Base-by-base conservation (phyloP, 2,888 invertebrate species). In the Tipula unca region DNA sequence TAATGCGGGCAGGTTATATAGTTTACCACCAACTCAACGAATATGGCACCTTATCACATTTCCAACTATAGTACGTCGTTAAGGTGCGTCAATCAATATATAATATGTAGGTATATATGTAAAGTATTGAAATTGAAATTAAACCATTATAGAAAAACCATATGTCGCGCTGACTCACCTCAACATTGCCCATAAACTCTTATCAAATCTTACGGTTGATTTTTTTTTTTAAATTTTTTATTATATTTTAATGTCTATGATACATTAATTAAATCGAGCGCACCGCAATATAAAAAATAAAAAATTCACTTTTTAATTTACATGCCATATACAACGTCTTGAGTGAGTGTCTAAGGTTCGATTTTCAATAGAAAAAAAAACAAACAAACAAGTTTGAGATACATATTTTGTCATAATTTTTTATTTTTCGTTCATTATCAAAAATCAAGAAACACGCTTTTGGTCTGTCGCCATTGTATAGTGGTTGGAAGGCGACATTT, bases 401-500 rank as follows among this genome's bases (percentile, higher is more conserved):
- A 69, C 69, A 69, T 69, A 69, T 69, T 69, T 20, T 69, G 69
- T 69, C 69, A 69, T 69, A 69, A 69, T 69, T 69, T 69, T 54
- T 54, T 54, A 20, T 54, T 69, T 69, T 69, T 69, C 10, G 69
- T 69, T 69, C 69, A 69, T 69, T 69, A 69, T 69, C 69, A 69
- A 69, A 20, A 69, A 69, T 69, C 69, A 69, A 69, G 69, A 69
- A 69, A 69, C 69, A 69, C 69, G 25, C 69, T 69, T 69, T 69
- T 69, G 69, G 69, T 8, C 69, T 69, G 69, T 69, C 69, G 69
- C 69, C 69, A 69, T 69, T 69, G 69, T 69, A 69, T 69, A 69
- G 69, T 69, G 69, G 69, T 69, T 69, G 69, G 69, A 69, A 69
- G 69, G 69, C 69, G 69, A 69, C 69, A 69, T 69, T 69, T 69